Conservation (phyloP, 1,140 invertebrate species). For the Drosophila kurseongensis region DNA sequence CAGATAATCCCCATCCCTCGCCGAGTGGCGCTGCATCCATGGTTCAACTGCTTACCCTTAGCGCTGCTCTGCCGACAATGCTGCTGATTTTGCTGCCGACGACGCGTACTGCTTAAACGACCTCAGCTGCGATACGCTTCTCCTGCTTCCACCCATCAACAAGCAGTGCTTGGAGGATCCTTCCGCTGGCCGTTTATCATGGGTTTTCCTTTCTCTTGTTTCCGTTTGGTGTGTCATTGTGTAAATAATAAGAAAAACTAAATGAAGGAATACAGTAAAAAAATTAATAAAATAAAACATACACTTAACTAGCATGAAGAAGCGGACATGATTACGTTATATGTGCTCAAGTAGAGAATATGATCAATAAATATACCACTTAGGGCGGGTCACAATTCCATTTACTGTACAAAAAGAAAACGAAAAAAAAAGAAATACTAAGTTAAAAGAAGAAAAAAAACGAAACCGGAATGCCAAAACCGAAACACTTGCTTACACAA, state of each 20-base stretch:
- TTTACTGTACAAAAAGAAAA: constrained; percentile 71
- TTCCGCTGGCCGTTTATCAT: constrained; percentile 17
- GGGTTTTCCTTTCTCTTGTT: constrained; percentile 35
- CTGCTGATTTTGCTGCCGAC: constrained; percentile 19
- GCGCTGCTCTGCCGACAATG: constrained; percentile 36
- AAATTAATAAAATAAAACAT: constrained; percentile 25
- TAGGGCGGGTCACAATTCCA: constrained; percentile 54
- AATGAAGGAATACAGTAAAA: not conserved
- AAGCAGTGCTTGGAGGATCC: constrained; percentile 55
- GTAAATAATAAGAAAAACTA: constrained; percentile 51
- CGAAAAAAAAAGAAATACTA: constrained; percentile 12
- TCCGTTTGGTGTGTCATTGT: constrained; percentile 36
- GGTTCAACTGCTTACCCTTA: constrained; percentile 43
- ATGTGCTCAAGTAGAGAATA: constrained; percentile 51
- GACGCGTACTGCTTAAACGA: constrained; percentile 54
- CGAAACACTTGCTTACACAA: constrained; percentile 29
- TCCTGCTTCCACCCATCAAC: constrained; percentile 13
- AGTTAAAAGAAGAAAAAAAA: constrained; percentile 14
- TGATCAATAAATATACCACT: constrained; percentile 41
- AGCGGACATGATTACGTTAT: constrained; percentile 38
- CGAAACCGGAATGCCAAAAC: constrained; percentile 30
- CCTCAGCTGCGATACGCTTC: constrained; percentile 1
- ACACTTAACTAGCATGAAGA: constrained; percentile 32
- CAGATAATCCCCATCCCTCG: constrained; percentile 69
- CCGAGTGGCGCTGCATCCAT: constrained; percentile 43